phyloP scores from a whole-genome alignment of 2,888 invertebrate genomes.

The Rugalucina vietnamica region DNA sequence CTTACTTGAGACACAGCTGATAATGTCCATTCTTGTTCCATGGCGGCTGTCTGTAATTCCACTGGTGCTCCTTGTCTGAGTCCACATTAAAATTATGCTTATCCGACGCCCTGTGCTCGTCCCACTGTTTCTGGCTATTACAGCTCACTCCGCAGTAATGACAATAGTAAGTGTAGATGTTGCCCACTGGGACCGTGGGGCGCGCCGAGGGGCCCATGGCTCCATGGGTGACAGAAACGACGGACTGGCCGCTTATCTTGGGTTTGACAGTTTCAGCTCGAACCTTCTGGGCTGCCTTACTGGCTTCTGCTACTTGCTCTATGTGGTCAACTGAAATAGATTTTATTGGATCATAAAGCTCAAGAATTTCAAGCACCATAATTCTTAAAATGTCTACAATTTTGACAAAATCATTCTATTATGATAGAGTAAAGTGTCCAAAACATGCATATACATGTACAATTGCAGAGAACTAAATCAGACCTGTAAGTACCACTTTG shows the following conservation, averaged over 20 bases:
- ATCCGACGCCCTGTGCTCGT: conserved; percentile 79
- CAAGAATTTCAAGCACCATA: no score
- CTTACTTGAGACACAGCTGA: conserved; percentile 76
- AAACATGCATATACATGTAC: no score
- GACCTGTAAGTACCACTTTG: no score
- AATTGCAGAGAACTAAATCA: no score
- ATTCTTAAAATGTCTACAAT: no score
- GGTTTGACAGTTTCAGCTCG: conserved; percentile 61
- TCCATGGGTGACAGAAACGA: conserved; percentile 67
- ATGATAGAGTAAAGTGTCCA: no score
- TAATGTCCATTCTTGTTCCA: conserved; percentile 75
- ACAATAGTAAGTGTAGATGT: conserved; percentile 76
- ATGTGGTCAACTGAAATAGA: conserved; percentile 66
- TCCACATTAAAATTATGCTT: conserved; percentile 80
- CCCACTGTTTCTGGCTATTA: conserved; percentile 80
- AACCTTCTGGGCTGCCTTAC: conserved; percentile 66
- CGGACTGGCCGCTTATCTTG: conserved; percentile 75
- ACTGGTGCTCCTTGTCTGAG: conserved; percentile 81
- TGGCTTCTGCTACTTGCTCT: conserved; percentile 66
- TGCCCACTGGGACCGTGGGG: conserved; percentile 46
- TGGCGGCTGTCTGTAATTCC: conserved; percentile 82
- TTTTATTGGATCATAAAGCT: no score
- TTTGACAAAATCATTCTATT: no score
- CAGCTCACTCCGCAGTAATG: conserved; percentile 76
- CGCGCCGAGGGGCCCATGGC: conserved; percentile 5